phyloP scores from a whole-genome alignment of 2,113 vertebrate species.

The Anas platyrhynchos region DNA sequence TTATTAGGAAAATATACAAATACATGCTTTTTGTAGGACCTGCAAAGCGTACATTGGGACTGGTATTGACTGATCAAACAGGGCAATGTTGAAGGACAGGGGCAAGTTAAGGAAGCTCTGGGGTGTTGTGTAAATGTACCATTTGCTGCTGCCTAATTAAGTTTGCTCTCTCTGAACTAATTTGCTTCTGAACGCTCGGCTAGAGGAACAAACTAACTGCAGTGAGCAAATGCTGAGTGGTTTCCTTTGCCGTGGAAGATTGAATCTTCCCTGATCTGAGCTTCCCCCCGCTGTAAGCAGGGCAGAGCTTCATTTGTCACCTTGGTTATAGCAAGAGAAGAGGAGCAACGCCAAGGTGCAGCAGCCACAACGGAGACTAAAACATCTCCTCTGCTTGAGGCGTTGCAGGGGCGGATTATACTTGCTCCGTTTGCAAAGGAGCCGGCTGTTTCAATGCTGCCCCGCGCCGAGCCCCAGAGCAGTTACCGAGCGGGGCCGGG shows the following conservation, averaged over 20 bases:
- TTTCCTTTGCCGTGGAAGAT: background rate
- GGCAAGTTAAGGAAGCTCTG: background rate
- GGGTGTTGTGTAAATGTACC: background rate
- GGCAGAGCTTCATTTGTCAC: background rate
- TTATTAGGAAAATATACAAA: background rate
- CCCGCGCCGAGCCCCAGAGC: background rate
- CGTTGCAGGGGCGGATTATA: background rate
- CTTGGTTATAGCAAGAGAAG: background rate
- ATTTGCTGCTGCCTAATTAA: background rate
- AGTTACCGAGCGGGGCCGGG: too few species aligned
- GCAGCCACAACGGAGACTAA: background rate
- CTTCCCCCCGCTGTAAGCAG: background rate
- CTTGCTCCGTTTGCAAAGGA: background rate
- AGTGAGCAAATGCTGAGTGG: background rate
- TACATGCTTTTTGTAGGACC: background rate
- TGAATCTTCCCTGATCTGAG: background rate
- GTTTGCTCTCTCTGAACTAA: background rate
- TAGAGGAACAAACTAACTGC: background rate
- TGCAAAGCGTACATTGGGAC: background rate
- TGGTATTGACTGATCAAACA: background rate
- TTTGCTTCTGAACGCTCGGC: background rate
- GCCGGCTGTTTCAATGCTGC: background rate
- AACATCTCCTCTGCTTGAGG: background rate
- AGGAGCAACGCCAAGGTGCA: background rate
- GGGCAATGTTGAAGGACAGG: background rate